Percentiles rank a stretch among this genome's conserved stretches.
These are phyloP conservation scores for Scylla paramamosain DNA, from an alignment of 1,140 invertebrate species.

Conservation along the genomic window DNA sequence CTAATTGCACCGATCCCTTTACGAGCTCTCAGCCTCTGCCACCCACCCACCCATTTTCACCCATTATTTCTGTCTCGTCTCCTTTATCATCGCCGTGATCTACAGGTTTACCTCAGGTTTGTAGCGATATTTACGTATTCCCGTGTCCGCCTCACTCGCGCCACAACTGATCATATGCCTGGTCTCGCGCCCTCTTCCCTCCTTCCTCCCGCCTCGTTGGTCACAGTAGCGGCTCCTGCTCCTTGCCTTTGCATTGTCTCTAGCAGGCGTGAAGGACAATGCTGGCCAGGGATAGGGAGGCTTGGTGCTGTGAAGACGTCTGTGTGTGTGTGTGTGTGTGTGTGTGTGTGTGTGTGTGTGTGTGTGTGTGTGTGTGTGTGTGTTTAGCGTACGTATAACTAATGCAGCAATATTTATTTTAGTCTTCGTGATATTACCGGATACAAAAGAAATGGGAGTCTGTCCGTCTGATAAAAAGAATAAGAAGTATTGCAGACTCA, in stretches of 20 bases:
- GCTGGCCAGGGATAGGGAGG: no score
- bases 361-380: no score
- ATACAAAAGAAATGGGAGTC: no score
- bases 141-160: background rate
- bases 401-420: no score
- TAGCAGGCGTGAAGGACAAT: background rate
- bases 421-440: no score
- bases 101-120: background rate
- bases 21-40: background rate
- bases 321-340: no score
- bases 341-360: no score
- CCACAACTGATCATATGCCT: no score
- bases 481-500: no score
- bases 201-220: background rate
- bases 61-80: background rate
- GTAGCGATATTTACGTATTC: background rate
- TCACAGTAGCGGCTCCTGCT: background rate
- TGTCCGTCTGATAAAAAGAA: no score
- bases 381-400: no score
- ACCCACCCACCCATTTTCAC: background rate
- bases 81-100: background rate
- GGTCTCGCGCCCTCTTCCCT: background rate
- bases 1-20: constrained; percentile 21
- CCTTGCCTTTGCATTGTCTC: background rate
- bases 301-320: no score